Base-by-base conservation (phyloP, 2,888 invertebrate genomes). In the Parnassius orleans region DNA sequence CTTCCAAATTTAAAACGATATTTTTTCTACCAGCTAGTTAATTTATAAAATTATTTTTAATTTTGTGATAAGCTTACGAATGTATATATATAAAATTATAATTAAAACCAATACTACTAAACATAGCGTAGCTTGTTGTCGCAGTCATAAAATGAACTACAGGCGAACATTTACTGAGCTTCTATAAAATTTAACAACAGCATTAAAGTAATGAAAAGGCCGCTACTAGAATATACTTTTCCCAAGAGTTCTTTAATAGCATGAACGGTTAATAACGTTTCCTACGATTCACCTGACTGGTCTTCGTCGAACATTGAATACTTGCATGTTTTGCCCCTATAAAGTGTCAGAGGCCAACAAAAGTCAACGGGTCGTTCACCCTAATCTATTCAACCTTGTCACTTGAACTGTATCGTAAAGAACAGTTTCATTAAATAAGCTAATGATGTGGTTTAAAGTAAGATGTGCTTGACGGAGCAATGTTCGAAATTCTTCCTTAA, bases 301-400 rank as follows among this genome's bases (percentile, higher is more conserved):
- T 57, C 24, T 61, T 41, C 47, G 48, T 52, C 56, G 15, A 46
- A 51, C 48, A 44, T 52, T 61, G 12, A 46, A 51, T 43, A 44
- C 47, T 57, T 53, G 60, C 63, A 47, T 64, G 63, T 57, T 50
- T 43, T 19, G 43, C 52, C 55, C 56, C 57, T 57, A 60, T 64
- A 59, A 55, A 51, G 47, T 56, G 53, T 42, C 15, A 63, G 56
- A 63, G 54, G 56, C 64, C 59, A 54, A 62, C 66, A 67, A 60
- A 66, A 57, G 63, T 54, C 63, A 50, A 57, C 61, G 69, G 85
- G 81, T 86, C 84, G 81, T 81, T 83, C 76, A 81, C 84, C 80
- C 79, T 84, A 83, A 86, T 85, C 84, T 84, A 79, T 83, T 77
- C 75, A 84, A 85, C 86, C 82, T 84, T 82, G 82, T 77, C 75